Evolutionary conservation across 2,888 invertebrate species (phyloP), one percentile per base, ranked within the genome.

Genomic region (Anticlea derivata): DNA sequence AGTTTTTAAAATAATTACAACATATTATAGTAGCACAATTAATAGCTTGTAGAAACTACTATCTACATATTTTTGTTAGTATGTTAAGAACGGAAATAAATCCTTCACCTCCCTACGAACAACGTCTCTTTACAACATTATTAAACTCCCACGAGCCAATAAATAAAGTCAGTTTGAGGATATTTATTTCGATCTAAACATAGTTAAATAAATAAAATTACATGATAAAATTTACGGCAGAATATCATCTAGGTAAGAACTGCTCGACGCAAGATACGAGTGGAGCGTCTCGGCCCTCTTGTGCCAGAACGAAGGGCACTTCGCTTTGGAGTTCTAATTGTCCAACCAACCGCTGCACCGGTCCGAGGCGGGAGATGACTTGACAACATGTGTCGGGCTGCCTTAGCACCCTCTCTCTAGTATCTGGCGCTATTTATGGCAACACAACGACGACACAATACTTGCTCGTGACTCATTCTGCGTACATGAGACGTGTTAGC

Each of bases 371-470:
- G 61, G 60, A 68, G 64, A 73, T 70, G 68, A 68, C 69, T 75
- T 75, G 66, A 63, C 58, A 63, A 66, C 58, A 61, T 63, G 64
- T 70, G 73, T 70, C 66, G 69, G 66, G 68, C 66, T 34, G 44
- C 30, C 48, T 61, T 64, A 68, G 69, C 75, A 75, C 76, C 76
- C 79, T 76, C 67, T 76, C 79, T 76, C 67, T 68, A 67, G 65
- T 70, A 73, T 66, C 74, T 68, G 73, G 59, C 52, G 75, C 80
- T 83, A 82, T 83, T 82, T 82, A 78, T 79, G 80, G 81, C 68
- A 73, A 63, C 73, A 70, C 69, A 68, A 73, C 70, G 69, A 72
- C 77, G 70, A 77, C 75, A 81, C 80, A 79, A 79, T 76, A 69
- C 68, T 66, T 75, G 69, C 68, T 66, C 66, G 66, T 83, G 81